Evolutionary conservation across 2,888 invertebrate genomes (phyloP).

Genomic region (Metellina segmentata): DNA sequence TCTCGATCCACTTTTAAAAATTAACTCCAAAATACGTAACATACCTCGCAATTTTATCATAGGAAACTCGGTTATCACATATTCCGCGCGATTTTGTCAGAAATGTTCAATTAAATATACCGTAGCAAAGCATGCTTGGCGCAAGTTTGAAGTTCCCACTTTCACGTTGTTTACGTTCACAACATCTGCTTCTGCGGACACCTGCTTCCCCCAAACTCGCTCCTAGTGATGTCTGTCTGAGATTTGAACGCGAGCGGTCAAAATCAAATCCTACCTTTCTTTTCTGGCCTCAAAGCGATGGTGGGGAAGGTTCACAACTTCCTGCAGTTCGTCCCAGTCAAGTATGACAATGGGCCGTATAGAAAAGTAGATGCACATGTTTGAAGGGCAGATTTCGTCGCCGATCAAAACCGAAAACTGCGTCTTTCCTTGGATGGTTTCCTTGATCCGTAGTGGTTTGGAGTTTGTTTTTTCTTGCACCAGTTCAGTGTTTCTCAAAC

Average conservation of each 20-base stretch:
- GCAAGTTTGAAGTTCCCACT: conserved; percentile 43
- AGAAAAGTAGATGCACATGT: conserved; percentile 34
- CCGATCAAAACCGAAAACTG: neutral
- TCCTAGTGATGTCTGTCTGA: conserved; percentile 33
- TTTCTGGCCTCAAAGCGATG: conserved; percentile 42
- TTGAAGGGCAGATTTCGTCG: conserved; percentile 37
- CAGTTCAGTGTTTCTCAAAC: neutral
- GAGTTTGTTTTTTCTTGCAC: neutral
- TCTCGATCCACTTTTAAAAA: neutral
- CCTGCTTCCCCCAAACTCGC: conserved; percentile 47
- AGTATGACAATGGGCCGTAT: conserved; percentile 63
- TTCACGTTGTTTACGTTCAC: conserved; percentile 53
- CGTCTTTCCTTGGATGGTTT: neutral
- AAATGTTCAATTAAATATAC: no score
- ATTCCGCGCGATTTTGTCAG: no score
- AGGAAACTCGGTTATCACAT: no score
- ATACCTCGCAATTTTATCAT: no score
- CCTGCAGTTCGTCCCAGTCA: conserved; percentile 57
- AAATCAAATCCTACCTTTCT: conserved; percentile 29
- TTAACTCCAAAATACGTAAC: no score
- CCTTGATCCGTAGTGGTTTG: neutral
- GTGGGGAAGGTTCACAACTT: conserved; percentile 49
- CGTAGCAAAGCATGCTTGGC: neutral
- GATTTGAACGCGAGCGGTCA: conserved; percentile 50
- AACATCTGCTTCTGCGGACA: conserved; percentile 61